Conservation (phyloP, 1,140 invertebrate species). For the Lamellibrachia luymesi region DNA sequence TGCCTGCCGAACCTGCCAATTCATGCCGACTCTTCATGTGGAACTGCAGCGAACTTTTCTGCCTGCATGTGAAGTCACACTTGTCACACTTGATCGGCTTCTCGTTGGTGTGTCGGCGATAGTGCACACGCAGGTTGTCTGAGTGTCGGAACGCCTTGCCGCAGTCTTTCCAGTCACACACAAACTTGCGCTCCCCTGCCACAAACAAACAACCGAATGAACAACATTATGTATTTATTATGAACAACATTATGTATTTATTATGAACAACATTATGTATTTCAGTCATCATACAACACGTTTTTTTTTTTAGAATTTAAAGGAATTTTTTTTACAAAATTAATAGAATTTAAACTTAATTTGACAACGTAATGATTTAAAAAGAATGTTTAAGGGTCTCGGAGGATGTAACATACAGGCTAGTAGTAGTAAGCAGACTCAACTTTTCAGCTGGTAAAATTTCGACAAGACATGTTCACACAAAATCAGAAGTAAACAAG, state of each 20-base stretch:
- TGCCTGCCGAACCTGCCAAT: background rate
- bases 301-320: no score
- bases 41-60: slow-evolving; percentile 46
- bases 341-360: no score
- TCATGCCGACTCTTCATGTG: slow-evolving; percentile 43
- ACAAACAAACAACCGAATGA: background rate
- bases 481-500: no score
- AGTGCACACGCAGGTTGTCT: slow-evolving; percentile 71
- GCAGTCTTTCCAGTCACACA: slow-evolving; percentile 46
- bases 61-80: slow-evolving; percentile 46
- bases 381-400: no score
- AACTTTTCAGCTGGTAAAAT: no score
- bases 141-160: slow-evolving; percentile 48
- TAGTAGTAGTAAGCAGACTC: no score
- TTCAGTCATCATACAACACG: no score
- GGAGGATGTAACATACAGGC: no score
- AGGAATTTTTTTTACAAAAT: no score
- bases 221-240: background rate
- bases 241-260: background rate
- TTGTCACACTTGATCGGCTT: slow-evolving; percentile 77
- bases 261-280: background rate
- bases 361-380: no score
- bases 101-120: slow-evolving; percentile 78
- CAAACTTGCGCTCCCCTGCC: slow-evolving; percentile 47
- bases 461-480: no score